A percentile compares a stretch with the other conserved stretches of the same genome.
phyloP scores from a whole-genome alignment of 2,113 vertebrate genomes.

The Zosterops hypoxanthus region DNA sequence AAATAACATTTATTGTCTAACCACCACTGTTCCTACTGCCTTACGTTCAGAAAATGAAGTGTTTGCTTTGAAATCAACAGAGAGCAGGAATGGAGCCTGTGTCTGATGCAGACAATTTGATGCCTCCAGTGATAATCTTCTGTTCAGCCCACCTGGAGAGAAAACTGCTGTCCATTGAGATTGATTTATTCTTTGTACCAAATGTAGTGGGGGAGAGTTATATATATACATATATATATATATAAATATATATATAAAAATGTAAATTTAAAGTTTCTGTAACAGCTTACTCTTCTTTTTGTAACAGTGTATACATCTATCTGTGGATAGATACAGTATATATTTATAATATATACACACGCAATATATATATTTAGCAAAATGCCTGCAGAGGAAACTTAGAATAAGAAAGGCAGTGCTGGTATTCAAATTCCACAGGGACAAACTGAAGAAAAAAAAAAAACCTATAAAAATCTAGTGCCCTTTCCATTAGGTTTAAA shows the following conservation, averaged over 20 bases:
- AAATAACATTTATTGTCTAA: conserved; percentile 69
- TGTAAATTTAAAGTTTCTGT: conserved; percentile 58
- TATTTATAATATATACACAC: conserved; percentile 68
- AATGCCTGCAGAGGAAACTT: conserved; percentile 55
- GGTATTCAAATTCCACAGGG: conserved; percentile 1
- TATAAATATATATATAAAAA: conserved; percentile 16
- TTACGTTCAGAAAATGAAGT: conserved; percentile 72
- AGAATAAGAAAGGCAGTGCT: conserved; percentile 56
- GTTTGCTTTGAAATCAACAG: conserved; percentile 14
- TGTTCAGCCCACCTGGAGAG: conserved; percentile 19
- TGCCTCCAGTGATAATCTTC: neutral
- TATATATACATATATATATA: conserved; percentile 42
- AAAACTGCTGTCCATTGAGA: conserved; percentile 47
- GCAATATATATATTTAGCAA: conserved; percentile 49
- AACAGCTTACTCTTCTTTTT: conserved; percentile 59
- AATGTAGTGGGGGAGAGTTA: conserved; percentile 48
- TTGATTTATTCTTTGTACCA: conserved; percentile 63
- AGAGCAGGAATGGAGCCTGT: conserved; percentile 47
- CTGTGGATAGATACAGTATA: conserved; percentile 55
- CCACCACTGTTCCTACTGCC: conserved; percentile 82
- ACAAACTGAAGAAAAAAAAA: conserved; percentile 13
- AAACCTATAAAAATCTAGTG: neutral
- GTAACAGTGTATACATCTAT: conserved; percentile 59
- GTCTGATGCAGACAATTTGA: neutral
- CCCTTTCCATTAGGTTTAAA: conserved; percentile 4